Conservation (phyloP, 2,888 invertebrate species). For the Drosophila infuscata region DNA sequence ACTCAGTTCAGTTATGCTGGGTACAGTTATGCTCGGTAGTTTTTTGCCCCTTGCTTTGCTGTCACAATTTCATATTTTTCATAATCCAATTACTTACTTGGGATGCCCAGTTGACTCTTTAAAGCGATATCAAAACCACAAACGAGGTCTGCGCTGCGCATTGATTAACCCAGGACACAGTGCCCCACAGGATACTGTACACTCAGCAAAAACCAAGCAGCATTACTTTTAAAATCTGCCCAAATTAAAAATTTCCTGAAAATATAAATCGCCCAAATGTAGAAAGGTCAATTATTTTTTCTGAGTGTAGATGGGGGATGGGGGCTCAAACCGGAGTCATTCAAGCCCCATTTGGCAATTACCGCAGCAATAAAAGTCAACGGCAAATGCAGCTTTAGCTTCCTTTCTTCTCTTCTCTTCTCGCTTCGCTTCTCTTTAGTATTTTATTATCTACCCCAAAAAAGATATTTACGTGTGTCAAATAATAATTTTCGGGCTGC, state of each 20-base stretch:
- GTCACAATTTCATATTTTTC: constrained; percentile 63
- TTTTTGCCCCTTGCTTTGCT: constrained; percentile 23
- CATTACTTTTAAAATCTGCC: no score
- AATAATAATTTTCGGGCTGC: constrained; percentile 71
- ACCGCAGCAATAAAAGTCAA: constrained; percentile 79
- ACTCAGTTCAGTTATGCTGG: constrained; percentile 27
- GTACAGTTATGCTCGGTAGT: constrained; percentile 59
- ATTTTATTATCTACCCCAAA: constrained; percentile 60
- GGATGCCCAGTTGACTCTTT: constrained; percentile 49
- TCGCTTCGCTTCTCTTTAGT: constrained; percentile 15
- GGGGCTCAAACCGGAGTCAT: constrained; percentile 39
- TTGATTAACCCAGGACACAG: constrained; percentile 49
- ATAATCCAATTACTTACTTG: constrained; percentile 74
- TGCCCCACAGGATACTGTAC: constrained; percentile 7
- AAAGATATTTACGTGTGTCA: constrained; percentile 74
- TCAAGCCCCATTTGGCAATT: constrained; percentile 79
- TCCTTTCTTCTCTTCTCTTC: background rate
- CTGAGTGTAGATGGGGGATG: background rate
- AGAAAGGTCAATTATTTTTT: background rate
- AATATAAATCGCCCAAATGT: background rate
- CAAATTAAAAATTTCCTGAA: background rate
- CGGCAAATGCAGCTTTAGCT: constrained; percentile 41
- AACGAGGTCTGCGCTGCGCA: constrained; percentile 33
- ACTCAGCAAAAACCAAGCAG: background rate
- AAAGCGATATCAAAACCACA: constrained; percentile 44